Evolutionary conservation across 2,113 vertebrate species (phyloP), one percentile per base, ranked within the genome.

Genomic region (Saccopteryx leptura): DNA sequence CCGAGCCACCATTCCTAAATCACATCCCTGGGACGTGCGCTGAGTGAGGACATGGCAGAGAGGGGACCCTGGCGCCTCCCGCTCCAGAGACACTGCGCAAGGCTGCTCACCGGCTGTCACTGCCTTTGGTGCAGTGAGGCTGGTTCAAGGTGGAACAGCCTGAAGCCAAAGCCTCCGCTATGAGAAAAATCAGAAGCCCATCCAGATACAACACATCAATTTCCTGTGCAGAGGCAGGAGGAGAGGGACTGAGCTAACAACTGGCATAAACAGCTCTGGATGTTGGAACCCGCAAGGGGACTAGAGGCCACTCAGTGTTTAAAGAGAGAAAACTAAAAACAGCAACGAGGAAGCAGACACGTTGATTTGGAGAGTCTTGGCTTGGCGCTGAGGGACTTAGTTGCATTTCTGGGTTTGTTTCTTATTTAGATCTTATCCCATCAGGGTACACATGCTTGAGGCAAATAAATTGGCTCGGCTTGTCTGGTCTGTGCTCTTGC

Each of bases 131-230:
- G 54, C 88, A 91, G 46, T 10, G 75, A 96, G 88, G 89, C 95
- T 90, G 95, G 95, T 96, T 96, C 96, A 97, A 97, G 91, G 97
- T 95, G 80, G 7, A 68, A 81, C 88, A 89, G n/a, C 26, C 94
- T 9, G 65, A 61, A 97, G 88, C 92, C 92, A 96, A 97, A 94
- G 63, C 48, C 88, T 97, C 96, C 46, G 75, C 97, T 96, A 61
- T 86, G 46, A 96, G 93, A 89, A 95, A 93, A 96, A 75, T 31
- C 82, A 96, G 48, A 81, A 83, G 50, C 52, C 28, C 71, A 58
- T 96, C 95, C 95, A 96, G 83, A 88, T 72, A 58, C 84, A 93
- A 96, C 96, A 96, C 68, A 31, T 56, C 89, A 56, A 24, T 90
- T 78, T 93, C 83, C 90, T 84, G 98, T 93, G 61, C 56, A 0